Conservation (phyloP, 2,797 vertebrate species). For the Antrozous pallidus region DNA sequence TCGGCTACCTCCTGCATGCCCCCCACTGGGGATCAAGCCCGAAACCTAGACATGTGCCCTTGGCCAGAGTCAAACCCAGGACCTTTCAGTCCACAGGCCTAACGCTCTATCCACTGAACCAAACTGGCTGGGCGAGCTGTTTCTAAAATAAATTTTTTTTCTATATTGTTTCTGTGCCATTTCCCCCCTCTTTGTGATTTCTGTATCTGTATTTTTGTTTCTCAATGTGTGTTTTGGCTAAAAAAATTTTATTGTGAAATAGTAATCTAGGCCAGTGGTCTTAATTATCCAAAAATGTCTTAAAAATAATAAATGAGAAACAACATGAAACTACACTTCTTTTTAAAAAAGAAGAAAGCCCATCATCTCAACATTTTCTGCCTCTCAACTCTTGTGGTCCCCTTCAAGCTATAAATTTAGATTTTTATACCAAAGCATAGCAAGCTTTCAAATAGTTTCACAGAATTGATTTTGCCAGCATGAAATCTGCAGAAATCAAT, state of each 20-base stretch:
- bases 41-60: too few species aligned
- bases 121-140: neutral
- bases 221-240: slow-evolving; percentile 53
- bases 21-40: too few species aligned
- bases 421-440: slow-evolving; percentile 32
- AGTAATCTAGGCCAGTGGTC: slow-evolving; percentile 41
- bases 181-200: neutral
- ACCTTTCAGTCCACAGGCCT: too few species aligned
- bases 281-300: slow-evolving; percentile 54
- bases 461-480: slow-evolving; percentile 26
- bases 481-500: slow-evolving; percentile 8
- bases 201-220: slow-evolving; percentile 48
- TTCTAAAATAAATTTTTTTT: neutral
- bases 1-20: too few species aligned
- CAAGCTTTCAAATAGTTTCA: neutral
- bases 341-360: neutral
- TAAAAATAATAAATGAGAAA: slow-evolving; percentile 23
- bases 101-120: too few species aligned
- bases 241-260: slow-evolving; percentile 52
- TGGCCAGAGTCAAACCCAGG: too few species aligned
- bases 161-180: neutral
- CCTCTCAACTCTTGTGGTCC: neutral
- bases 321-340: neutral
- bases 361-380: slow-evolving; percentile 19
- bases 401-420: slow-evolving; percentile 27